A percentile compares a stretch with the other conserved stretches of the same genome.
Evolutionary conservation across 1,140 invertebrate genomes (phyloP).

Genomic region (Melanaphis sacchari): DNA sequence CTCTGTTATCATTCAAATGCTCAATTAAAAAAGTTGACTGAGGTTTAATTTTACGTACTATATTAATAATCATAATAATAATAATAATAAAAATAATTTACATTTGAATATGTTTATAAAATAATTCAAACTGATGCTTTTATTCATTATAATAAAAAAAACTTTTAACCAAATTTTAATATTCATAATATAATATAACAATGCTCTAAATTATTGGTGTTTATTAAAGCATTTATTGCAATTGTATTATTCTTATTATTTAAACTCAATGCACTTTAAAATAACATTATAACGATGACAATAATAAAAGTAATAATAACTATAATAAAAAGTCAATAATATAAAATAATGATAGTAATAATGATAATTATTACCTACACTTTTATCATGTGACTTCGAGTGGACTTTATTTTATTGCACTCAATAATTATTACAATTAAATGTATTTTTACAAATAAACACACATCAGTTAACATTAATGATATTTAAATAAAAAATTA

Average conservation of each 20-base stretch:
- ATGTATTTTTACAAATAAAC: not conserved
- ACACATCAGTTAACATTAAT: not conserved
- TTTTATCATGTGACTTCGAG: not conserved
- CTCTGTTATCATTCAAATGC: not conserved
- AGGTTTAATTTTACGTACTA: not conserved
- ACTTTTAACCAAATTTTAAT: not conserved
- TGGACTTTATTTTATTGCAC: not conserved
- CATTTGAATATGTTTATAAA: not conserved
- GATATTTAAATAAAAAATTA: not conserved
- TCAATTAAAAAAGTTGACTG: not conserved
- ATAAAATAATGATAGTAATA: not conserved
- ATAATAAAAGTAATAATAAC: not conserved
- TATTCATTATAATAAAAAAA: not conserved
- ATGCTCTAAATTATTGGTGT: not conserved
- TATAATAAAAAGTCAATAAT: not conserved
- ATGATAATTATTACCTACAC: not conserved
- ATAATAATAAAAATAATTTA: conserved; percentile 5
- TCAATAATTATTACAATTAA: not conserved
- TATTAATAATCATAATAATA: no score
- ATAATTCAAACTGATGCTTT: not conserved
- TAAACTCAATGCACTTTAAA: not conserved
- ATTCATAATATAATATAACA: not conserved
- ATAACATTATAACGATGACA: not conserved
- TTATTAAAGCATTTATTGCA: not conserved
- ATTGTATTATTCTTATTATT: not conserved